These are phyloP conservation scores for Phocoena phocoena DNA, from an alignment of 2,113 vertebrate genomes.

Conservation along the genomic window DNA sequence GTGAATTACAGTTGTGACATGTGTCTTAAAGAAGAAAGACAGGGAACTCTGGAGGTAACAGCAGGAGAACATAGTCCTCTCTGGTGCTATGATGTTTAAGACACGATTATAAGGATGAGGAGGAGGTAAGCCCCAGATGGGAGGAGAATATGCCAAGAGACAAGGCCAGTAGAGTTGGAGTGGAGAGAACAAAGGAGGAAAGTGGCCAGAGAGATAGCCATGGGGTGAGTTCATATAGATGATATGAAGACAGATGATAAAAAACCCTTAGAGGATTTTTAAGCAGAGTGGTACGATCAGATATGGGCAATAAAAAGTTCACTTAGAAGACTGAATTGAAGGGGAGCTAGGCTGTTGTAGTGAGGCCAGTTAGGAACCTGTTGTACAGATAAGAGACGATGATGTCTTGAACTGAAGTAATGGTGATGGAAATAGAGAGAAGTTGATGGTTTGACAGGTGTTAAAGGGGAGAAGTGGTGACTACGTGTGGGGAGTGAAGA, in stretches of 20 bases:
- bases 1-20: slow-evolving; percentile 31
- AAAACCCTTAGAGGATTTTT: neutral
- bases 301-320: neutral
- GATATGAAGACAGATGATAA: neutral
- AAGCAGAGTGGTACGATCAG: neutral
- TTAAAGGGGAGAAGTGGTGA: neutral
- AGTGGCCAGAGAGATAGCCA: neutral
- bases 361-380: neutral
- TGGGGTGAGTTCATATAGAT: neutral
- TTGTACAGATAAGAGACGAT: neutral
- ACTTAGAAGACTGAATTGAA: neutral
- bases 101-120: neutral
- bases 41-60: neutral
- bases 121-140: neutral
- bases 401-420: neutral
- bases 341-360: neutral
- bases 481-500: neutral
- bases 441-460: neutral
- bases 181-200: neutral
- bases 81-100: neutral
- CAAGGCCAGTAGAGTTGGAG: neutral
- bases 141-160: neutral
- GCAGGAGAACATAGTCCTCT: neutral
- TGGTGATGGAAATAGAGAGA: neutral
- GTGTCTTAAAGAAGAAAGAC: slow-evolving; percentile 29